Conservation (phyloP, 2,113 vertebrate species). For the Crotalus helleri region DNA sequence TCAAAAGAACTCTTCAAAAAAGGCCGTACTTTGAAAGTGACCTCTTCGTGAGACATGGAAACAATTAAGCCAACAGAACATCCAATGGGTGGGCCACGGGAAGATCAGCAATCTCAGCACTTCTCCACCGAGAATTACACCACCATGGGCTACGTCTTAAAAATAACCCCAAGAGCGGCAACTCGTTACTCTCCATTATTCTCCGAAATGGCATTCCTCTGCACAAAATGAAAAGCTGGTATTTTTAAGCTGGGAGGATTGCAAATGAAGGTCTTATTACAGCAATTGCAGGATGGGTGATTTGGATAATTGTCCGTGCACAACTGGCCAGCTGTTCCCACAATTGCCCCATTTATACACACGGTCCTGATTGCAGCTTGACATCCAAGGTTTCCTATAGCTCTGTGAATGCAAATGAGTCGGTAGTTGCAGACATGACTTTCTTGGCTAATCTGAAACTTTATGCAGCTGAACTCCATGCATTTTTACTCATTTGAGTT, state of each 20-base stretch:
- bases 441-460: constrained; percentile 38
- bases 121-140: neutral
- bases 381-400: constrained; percentile 47
- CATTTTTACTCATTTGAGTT: neutral
- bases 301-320: constrained; percentile 65
- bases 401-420: constrained; percentile 49
- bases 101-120: neutral
- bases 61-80: neutral
- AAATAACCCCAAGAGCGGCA: neutral
- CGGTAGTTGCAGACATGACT: constrained; percentile 42
- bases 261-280: constrained; percentile 41
- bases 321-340: constrained; percentile 67
- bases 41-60: neutral
- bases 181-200: constrained; percentile 15
- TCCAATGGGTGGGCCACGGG: neutral
- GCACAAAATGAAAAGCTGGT: constrained; percentile 20
- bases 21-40: neutral
- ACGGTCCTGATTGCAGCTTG: constrained; percentile 55
- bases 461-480: neutral
- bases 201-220: constrained; percentile 21
- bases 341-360: constrained; percentile 47
- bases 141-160: constrained; percentile 8
- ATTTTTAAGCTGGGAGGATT: constrained; percentile 30
- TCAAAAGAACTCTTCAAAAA: neutral
- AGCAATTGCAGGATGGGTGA: constrained; percentile 38